Evolutionary conservation across 2,113 vertebrate genomes (phyloP).

Genomic region (Carlito syrichta): DNA sequence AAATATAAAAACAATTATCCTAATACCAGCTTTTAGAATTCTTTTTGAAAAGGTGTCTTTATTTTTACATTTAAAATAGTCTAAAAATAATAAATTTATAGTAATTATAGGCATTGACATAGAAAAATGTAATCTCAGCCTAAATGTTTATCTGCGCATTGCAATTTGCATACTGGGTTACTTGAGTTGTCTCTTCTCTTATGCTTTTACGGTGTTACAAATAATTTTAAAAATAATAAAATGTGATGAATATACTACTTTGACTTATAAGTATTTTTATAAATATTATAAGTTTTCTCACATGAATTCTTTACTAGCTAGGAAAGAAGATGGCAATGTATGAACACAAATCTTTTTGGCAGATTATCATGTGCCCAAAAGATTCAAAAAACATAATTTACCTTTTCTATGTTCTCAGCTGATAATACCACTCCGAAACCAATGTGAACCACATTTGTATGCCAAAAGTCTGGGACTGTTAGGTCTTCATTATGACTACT

Average conservation of each 20-base stretch:
- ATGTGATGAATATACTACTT: background rate
- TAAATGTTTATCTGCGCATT: background rate
- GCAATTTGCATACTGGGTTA: background rate
- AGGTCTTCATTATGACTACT: background rate
- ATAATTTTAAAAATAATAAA: background rate
- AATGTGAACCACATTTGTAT: background rate
- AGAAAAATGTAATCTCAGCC: background rate
- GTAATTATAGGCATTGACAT: background rate
- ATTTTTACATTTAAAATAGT: slow-evolving; percentile 21
- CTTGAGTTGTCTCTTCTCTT: background rate
- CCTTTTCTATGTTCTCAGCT: background rate
- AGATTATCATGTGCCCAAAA: background rate
- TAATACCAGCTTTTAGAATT: background rate
- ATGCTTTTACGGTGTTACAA: background rate
- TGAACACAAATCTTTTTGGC: background rate
- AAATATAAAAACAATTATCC: slow-evolving; percentile 20
- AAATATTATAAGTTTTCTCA: background rate
- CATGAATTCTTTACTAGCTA: background rate
- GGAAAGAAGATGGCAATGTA: background rate
- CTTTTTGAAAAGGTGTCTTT: background rate
- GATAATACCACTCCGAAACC: background rate
- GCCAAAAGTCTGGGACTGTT: background rate
- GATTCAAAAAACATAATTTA: background rate
- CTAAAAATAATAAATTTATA: background rate
- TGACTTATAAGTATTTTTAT: slow-evolving; percentile 28